Evolutionary conservation across 1,140 invertebrate species (phyloP).

Genomic region (Dinoponera quadriceps): DNA sequence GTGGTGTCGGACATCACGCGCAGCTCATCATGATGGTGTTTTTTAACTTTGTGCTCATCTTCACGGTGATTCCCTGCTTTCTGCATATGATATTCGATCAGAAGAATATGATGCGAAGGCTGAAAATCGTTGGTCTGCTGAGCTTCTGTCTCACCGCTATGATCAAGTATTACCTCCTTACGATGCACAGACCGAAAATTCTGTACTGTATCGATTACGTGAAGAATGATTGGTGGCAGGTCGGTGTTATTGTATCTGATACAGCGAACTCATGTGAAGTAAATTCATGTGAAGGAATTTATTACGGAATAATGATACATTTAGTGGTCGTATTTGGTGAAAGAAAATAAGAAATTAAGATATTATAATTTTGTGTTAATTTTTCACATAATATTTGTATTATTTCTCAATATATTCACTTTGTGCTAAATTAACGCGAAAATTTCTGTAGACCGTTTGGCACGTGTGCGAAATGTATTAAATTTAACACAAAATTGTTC

Average conservation of each 20-base stretch:
- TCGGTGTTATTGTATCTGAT: slow-evolving; percentile 18
- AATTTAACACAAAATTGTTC: no score
- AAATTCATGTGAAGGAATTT: background rate
- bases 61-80: slow-evolving; percentile 43
- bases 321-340: background rate
- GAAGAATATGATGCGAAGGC: slow-evolving; percentile 17
- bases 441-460: no score
- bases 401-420: no score
- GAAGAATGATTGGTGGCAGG: slow-evolving; percentile 66
- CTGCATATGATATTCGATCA: slow-evolving; percentile 57
- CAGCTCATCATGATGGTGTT: slow-evolving; percentile 1
- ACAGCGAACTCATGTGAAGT: background rate
- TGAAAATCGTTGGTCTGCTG: slow-evolving; percentile 53
- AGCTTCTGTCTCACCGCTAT: slow-evolving; percentile 38
- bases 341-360: background rate
- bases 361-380: background rate
- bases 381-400: no score
- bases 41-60: slow-evolving; percentile 32
- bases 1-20: no score
- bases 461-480: no score
- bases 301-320: background rate
- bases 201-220: slow-evolving; percentile 63
- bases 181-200: slow-evolving; percentile 21
- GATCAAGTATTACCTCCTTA: slow-evolving; percentile 62
- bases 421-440: no score